These are phyloP conservation scores for Xylocopa sonorina DNA, from an alignment of 1,140 invertebrate genomes.

Conservation along the genomic window DNA sequence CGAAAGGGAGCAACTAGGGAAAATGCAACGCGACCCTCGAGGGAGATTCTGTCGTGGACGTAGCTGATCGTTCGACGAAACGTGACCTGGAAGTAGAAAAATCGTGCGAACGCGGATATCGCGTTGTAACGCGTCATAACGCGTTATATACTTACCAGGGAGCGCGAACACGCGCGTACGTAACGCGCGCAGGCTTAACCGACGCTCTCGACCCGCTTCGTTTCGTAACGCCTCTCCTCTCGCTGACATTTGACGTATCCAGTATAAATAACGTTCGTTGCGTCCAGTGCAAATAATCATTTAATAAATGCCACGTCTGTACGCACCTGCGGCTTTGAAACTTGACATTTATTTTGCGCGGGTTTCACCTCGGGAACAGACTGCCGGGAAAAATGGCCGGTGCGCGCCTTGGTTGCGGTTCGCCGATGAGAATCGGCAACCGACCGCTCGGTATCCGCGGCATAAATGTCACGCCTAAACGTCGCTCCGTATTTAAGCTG, in stretches of 20 bases:
- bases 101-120: slow-evolving; percentile 20
- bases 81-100: slow-evolving; percentile 37
- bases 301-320: slow-evolving; percentile 59
- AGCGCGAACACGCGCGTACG: neutral
- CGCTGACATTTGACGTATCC: slow-evolving; percentile 61
- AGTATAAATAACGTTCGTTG: slow-evolving; percentile 54
- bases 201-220: neutral
- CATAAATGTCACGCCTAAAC: slow-evolving; percentile 55
- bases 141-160: too few species aligned
- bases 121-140: slow-evolving; percentile 24
- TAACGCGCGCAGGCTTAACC: neutral
- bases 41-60: neutral
- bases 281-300: slow-evolving; percentile 56
- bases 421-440: neutral
- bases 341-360: slow-evolving; percentile 49
- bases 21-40: neutral
- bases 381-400: slow-evolving; percentile 23
- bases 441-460: neutral
- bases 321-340: slow-evolving; percentile 42
- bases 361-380: slow-evolving; percentile 7
- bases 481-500: neutral
- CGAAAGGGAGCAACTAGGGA: neutral
- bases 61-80: slow-evolving; percentile 11
- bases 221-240: slow-evolving; percentile 35
- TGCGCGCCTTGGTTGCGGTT: neutral